Base-by-base conservation (phyloP, 2,797 vertebrate genomes). In the Manis pentadactyla region DNA sequence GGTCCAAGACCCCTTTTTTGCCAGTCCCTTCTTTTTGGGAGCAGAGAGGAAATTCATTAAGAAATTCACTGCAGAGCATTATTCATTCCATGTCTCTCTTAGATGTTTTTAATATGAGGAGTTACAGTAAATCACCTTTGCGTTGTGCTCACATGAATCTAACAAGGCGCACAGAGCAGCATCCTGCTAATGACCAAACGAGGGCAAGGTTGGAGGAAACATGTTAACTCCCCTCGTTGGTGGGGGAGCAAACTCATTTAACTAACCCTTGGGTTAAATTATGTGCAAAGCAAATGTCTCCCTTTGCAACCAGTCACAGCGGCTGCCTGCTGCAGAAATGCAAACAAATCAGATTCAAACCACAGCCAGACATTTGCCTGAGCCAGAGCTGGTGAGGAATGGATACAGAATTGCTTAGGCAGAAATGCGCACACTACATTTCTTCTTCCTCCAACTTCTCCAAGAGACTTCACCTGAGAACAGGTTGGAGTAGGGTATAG, bases 251-350 rank as follows among this genome's bases (percentile, higher is more conserved):
- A 87, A 69, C 95, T 92, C 95, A 93, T 97, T 97, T 95, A 97
- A 79, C 93, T 87, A 96, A 95, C 79, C 51, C 90, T 87, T 81
- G 83, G 85, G 94, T 97, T 97, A 96, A 97, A 97, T 97, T 90
- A 97, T 42, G 88, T 91, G 92, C 96, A 78, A 93, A 96, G 95
- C 94, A 92, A 93, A 96, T 92, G 66, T 91, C 95, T 97, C 87
- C 81, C 55, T 87, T 93, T 93, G 81, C 89, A 91, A 31, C 59
- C 92, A 75, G 68, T 53, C 34, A 29, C 91, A 42, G 87, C 7
- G 13, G 90, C 85, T 64, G 51, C 93, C 90, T n/a, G 51, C 94
- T 42, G 7, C 93, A 97, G 95, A 95, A 95, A 96, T 57, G 63
- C 91, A 97, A 96, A 97, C 97, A 97, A 94, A 96, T 94, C 69